Evolutionary conservation across 2,113 vertebrate species (phyloP), one percentile per base, ranked within the genome.

Genomic region (Sinosuthora webbiana): DNA sequence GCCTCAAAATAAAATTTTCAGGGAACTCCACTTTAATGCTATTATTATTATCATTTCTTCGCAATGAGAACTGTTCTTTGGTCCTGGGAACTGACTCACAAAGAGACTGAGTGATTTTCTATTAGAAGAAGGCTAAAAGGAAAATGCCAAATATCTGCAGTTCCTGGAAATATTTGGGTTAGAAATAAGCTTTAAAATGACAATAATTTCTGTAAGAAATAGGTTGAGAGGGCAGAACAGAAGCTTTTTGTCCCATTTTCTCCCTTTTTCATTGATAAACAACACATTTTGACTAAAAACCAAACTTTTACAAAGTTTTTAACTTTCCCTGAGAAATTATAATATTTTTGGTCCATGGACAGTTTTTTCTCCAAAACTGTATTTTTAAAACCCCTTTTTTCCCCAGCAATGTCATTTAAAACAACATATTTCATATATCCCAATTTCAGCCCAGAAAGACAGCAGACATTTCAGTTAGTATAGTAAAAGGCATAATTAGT

Each of bases 41-140:
- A 80, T 87, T 92, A 76, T 90, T 93, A 87, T 97, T 93, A 82
- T 80, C 0, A 75, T 86, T 84, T 92, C 95, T 96, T 96, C 85
- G 81, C 85, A 87, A 63, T 73, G 67, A 95, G 95, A 94, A 93
- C 86, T 57, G 74, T 47, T 83, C 31, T 83, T 80, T 53, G 12
- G 78, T 55, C 89, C 88, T 96, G 97, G 94, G 94, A 97, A 97
- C 56, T 11, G 17, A n/a, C 45, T 71, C 10, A 6, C 39, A 74
- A 62, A 52, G 21, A 94, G 60, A 85, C 10, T 3, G 5, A 85
- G 65, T 0, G 1, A 89, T 87, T 92, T 91, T 93, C 91, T 33
- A 76, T 68, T 62, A 87, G 33, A 89, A 76, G 27, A 25, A 4
- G 13, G 15, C 6, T 62, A 74, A 59, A 85, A 93, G 28, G 28